Evolutionary conservation across 1,140 invertebrate genomes (phyloP).

Genomic region (Trachymyrmex septentrionalis): DNA sequence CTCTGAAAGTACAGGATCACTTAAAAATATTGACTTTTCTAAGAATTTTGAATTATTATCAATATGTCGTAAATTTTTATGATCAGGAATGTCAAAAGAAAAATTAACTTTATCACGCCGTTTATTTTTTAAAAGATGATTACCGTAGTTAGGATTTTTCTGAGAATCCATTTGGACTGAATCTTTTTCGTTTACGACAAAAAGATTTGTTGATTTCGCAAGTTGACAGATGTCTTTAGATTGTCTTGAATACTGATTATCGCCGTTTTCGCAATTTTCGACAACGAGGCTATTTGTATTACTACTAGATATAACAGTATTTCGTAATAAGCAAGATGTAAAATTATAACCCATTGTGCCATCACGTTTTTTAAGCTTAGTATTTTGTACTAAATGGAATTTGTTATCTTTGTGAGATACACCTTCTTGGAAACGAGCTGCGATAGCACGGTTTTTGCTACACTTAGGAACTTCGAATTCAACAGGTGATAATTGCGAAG

Average conservation of each 20-base stretch:
- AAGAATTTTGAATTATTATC: neutral
- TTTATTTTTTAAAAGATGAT: neutral
- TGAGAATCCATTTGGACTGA: neutral
- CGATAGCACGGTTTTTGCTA: neutral
- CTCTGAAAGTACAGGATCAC: neutral
- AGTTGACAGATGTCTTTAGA: neutral
- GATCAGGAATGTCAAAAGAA: neutral
- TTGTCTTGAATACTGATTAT: neutral
- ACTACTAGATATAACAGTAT: neutral
- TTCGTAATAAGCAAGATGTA: neutral
- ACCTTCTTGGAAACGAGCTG: neutral
- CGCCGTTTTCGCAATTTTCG: neutral
- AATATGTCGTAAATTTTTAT: neutral
- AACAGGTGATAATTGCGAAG: neutral
- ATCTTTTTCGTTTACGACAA: neutral
- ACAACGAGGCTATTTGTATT: neutral
- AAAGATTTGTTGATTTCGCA: neutral
- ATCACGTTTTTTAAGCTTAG: neutral
- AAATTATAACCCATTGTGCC: neutral
- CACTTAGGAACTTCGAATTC: slow-evolving; percentile 32
- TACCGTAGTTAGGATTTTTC: neutral
- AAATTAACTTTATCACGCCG: neutral
- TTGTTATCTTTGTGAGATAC: neutral
- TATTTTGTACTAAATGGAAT: neutral
- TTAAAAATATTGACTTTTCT: neutral